Conservation (phyloP, 1,140 invertebrate species). For the Brachionus asplanchnoidis region DNA sequence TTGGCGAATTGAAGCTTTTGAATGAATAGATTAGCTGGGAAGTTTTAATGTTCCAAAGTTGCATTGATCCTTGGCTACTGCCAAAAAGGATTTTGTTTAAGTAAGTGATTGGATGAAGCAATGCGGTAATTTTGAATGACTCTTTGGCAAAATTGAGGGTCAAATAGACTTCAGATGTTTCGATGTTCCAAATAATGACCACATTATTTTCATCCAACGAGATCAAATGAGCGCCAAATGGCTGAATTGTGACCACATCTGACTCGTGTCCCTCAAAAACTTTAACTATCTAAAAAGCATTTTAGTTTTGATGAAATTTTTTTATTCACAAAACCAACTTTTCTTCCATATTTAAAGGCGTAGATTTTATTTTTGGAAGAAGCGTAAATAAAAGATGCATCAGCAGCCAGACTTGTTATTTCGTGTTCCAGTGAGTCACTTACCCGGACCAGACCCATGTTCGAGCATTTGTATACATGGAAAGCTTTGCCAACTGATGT, state of each 20-base stretch:
- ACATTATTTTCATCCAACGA: constrained; percentile 74
- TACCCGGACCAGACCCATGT: constrained; percentile 39
- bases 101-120: constrained; percentile 85
- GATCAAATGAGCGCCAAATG: constrained; percentile 78
- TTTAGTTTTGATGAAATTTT: background rate
- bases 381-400: constrained; percentile 76
- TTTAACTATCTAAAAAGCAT: constrained; percentile 64
- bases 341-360: constrained; percentile 79
- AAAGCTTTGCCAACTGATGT: constrained; percentile 84
- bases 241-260: constrained; percentile 72
- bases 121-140: constrained; percentile 22
- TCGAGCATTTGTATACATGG: constrained; percentile 68
- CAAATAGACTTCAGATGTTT: constrained; percentile 65
- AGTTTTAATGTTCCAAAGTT: constrained; percentile 83
- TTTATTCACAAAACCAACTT: constrained; percentile 56
- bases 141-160: constrained; percentile 52
- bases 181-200: constrained; percentile 79
- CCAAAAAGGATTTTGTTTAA: constrained; percentile 89
- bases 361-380: constrained; percentile 70
- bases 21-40: constrained; percentile 67
- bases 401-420: constrained; percentile 74
- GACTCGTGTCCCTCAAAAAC: constrained; percentile 70
- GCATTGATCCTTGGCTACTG: constrained; percentile 76
- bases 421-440: constrained; percentile 67
- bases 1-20: constrained; percentile 67